Evolutionary conservation across 1,140 invertebrate species (phyloP).

Genomic region (Maconellicoccus hirsutus): DNA sequence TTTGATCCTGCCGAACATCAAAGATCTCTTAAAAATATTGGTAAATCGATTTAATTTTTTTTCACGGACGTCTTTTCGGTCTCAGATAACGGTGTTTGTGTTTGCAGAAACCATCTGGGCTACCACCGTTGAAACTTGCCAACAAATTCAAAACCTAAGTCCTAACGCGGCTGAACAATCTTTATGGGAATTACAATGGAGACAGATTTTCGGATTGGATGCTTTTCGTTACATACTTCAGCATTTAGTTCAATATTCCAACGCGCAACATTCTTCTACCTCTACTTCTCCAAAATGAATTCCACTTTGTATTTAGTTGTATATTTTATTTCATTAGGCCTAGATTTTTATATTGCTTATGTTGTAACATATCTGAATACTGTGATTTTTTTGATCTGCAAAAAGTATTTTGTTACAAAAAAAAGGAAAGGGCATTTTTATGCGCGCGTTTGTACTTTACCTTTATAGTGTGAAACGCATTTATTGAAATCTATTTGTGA

Average conservation of each 20-base stretch:
- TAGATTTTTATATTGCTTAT: neutral
- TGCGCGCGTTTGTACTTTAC: neutral
- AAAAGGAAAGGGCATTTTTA: no score
- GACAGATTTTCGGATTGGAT: constrained; percentile 30
- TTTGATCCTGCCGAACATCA: constrained; percentile 32
- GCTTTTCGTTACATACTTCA: constrained; percentile 29
- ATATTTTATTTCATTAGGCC: neutral
- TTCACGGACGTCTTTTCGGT: neutral
- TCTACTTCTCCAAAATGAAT: neutral
- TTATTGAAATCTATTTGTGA: neutral
- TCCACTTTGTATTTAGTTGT: neutral
- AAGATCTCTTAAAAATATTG: constrained; percentile 32
- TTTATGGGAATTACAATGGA: constrained; percentile 32
- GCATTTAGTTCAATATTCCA: constrained; percentile 29
- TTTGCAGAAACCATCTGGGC: constrained; percentile 33
- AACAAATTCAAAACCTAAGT: constrained; percentile 31
- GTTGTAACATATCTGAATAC: neutral
- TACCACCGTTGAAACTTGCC: constrained; percentile 32
- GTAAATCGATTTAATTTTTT: constrained; percentile 26
- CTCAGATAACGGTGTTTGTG: neutral
- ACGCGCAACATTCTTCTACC: neutral
- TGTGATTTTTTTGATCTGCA: neutral
- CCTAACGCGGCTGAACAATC: constrained; percentile 28
- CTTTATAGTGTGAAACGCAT: neutral
- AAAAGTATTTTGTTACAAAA: neutral